phyloP scores from a whole-genome alignment of 1,140 invertebrate genomes.

The Hylaeus anthracinus region DNA sequence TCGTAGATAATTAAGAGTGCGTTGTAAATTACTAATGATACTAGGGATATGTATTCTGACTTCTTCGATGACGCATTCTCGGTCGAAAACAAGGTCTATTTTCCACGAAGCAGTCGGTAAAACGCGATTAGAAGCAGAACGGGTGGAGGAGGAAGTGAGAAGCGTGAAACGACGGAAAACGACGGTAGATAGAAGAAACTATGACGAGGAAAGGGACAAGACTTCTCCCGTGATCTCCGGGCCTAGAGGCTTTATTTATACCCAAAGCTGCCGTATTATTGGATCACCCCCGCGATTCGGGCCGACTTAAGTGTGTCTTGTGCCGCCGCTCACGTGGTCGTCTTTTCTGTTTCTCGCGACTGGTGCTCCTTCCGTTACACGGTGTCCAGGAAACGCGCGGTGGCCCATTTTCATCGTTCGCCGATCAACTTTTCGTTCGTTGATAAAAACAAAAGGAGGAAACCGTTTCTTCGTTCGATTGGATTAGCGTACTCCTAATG shows the following conservation, averaged over 20 bases:
- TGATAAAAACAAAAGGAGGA: too few relatives aligned
- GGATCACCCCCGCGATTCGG: slow-evolving; percentile 72
- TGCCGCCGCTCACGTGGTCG: slow-evolving; percentile 55
- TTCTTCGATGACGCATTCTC: background rate
- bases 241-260: slow-evolving; percentile 73
- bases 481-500: too few relatives aligned
- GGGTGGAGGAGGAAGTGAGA: slow-evolving; percentile 12
- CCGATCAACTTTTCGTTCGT: too few relatives aligned
- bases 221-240: slow-evolving; percentile 65
- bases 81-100: slow-evolving; percentile 26
- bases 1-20: too few relatives aligned
- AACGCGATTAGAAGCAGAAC: background rate
- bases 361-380: slow-evolving; percentile 43
- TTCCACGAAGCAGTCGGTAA: slow-evolving; percentile 13
- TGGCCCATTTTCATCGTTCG: slow-evolving; percentile 15
- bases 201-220: slow-evolving; percentile 39
- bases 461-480: too few relatives aligned
- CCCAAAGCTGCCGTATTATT: slow-evolving; percentile 75
- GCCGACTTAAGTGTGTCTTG: slow-evolving; percentile 64
- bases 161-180: slow-evolving; percentile 31
- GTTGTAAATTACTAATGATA: too few relatives aligned
- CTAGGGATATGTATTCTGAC: background rate
- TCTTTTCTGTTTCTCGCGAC: slow-evolving; percentile 53
- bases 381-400: background rate
- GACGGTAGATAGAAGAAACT: slow-evolving; percentile 29